Evolutionary conservation across 2,113 vertebrate genomes (phyloP).

Genomic region (Laterallus jamaicensis): DNA sequence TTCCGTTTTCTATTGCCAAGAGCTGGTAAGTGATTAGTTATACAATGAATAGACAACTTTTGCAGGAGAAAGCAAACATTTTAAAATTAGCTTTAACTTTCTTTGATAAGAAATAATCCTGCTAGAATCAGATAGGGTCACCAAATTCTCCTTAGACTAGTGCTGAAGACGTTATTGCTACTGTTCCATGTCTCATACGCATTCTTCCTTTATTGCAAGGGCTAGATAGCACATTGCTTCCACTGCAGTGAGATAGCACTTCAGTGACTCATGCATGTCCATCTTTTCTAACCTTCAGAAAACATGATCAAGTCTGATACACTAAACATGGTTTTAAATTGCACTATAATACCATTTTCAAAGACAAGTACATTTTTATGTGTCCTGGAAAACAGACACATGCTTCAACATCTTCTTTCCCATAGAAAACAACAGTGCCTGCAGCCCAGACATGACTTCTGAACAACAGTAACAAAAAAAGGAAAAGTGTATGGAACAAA

Average conservation of each 20-base stretch:
- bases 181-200: background rate
- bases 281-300: background rate
- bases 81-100: background rate
- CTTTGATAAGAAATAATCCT: background rate
- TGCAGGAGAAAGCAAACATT: background rate
- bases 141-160: background rate
- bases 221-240: background rate
- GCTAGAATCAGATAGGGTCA: background rate
- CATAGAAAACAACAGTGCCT: background rate
- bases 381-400: background rate
- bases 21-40: background rate
- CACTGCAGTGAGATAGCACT: background rate
- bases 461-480: background rate
- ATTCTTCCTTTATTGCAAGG: background rate
- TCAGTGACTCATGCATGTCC: rapidly evolving
- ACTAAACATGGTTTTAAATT: background rate
- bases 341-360: background rate
- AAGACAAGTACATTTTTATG: background rate
- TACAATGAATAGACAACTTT: background rate
- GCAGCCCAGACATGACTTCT: background rate
- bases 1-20: background rate
- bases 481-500: background rate
- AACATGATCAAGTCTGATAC: background rate
- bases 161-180: background rate
- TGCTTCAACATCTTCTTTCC: background rate